Conservation (phyloP, 2,888 invertebrate genomes). For the Chaitophorus viminalis region DNA sequence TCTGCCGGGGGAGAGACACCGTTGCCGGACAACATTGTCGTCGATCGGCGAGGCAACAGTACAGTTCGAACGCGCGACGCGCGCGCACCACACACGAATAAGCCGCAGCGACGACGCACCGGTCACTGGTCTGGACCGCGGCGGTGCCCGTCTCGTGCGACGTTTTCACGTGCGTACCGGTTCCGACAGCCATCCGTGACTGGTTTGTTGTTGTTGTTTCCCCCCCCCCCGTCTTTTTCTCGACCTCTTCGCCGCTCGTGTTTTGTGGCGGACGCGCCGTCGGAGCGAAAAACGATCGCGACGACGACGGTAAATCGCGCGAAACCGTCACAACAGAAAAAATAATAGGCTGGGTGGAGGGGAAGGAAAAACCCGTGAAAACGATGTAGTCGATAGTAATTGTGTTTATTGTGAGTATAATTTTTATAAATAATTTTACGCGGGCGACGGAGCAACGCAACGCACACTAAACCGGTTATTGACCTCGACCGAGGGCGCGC, state of each 20-base stretch:
- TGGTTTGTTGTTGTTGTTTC: background rate
- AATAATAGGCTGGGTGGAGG: no score
- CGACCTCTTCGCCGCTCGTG: no score
- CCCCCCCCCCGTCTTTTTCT: no score
- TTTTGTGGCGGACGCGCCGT: no score
- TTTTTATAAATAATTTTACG: background rate
- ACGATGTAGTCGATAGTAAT: no score
- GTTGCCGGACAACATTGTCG: slow-evolving; percentile 26
- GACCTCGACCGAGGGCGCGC: slow-evolving; percentile 49
- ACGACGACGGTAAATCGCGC: no score
- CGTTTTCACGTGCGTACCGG: background rate
- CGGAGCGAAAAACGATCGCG: no score
- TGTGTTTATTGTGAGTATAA: no score
- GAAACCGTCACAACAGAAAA: no score
- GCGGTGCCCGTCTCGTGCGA: background rate
- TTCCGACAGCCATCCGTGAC: background rate
- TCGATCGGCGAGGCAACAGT: background rate
- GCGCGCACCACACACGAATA: slow-evolving; percentile 15
- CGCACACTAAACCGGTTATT: slow-evolving; percentile 56
- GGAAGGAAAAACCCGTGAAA: no score
- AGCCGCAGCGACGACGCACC: background rate
- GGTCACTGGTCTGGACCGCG: background rate
- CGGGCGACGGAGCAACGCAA: background rate
- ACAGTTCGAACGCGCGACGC: slow-evolving; percentile 34
- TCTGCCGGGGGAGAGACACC: background rate